Base-by-base conservation (phyloP, 2,797 vertebrate genomes). In the Nyctibius grandis region DNA sequence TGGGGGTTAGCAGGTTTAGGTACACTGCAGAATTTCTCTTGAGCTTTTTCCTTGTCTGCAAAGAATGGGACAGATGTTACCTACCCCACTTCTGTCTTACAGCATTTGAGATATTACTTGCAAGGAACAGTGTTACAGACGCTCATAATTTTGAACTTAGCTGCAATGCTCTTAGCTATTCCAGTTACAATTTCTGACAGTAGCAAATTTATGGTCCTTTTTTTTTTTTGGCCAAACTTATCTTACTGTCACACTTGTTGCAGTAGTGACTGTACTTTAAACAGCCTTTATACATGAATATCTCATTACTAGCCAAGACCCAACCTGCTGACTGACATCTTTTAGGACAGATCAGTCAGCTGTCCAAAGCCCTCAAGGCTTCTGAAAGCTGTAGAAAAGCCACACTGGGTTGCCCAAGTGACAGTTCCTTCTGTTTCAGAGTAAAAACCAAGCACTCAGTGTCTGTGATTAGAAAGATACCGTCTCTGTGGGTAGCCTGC, bases 111-210 rank as follows among this genome's bases (percentile, higher is more conserved):
- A 88, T 42, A 25, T 44, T 72, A 73, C 50, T 95, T 81, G 76
- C 61, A 54, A 95, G 57, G 33, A 94, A 67, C 12, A 73, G 44
- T 42, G 17, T 54, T 97, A 82, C 21, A 85, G 91, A 93, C 38
- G 29, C 33, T 89, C 33, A 64, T 31, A 2, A 36, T 12, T 10
- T 91, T 94, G 48, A 81, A 92, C 19, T 85, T 88, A 65, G 26
- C 76, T 92, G 75, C 70, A 85, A 78, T 88, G 75, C 29, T 74
- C 33, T 92, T 36, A 68, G 48, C 67, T 94, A 89, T 92, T 95
- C 83, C 88, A 68, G 28, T 87, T 92, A 85, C 79, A 89, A 31
- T 88, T 76, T 96, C 82, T 94, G 64, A 88, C 75, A 94, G 88
- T 80, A 92, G 60, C 22, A 89, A 77, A 93, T 78, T 85, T 78